phyloP scores from a whole-genome alignment of 1,140 invertebrate genomes.

The Galleria mellonella region DNA sequence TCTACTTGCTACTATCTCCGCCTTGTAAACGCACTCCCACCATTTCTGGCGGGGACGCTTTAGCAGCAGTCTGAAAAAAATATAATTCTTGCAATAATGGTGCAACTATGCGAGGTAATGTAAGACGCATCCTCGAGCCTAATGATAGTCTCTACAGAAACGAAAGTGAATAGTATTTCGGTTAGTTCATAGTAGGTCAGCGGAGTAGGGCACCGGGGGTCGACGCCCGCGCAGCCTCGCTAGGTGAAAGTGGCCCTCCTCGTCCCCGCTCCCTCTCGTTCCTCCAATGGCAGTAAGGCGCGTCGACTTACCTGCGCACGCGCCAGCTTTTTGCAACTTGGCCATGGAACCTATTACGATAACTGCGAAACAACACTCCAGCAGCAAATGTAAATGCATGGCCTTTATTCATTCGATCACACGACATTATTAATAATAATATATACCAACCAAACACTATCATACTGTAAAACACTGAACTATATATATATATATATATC shows the following conservation, averaged over 20 bases:
- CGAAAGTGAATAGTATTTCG: constrained; percentile 68
- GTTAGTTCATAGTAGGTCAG: constrained; percentile 62
- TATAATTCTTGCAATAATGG: constrained; percentile 35
- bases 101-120: constrained; percentile 35
- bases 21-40: constrained; percentile 11
- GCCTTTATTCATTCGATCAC: constrained; percentile 48
- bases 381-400: constrained; percentile 53
- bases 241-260: constrained; percentile 65
- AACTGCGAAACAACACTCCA: constrained; percentile 55
- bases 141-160: constrained; percentile 58
- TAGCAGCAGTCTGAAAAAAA: constrained; percentile 13
- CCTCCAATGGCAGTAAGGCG: constrained; percentile 45
- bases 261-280: constrained; percentile 39
- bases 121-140: constrained; percentile 55
- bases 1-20: constrained; percentile 51
- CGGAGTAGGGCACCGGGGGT: constrained; percentile 67
- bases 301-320: constrained; percentile 56
- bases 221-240: constrained; percentile 70
- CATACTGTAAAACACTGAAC: constrained; percentile 1
- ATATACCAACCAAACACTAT: constrained; percentile 11
- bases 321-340: constrained; percentile 68
- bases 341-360: constrained; percentile 67
- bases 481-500: too few species aligned
- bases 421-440: constrained; percentile 12
- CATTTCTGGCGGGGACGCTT: too few species aligned